Percentiles rank a stretch among this genome's conserved stretches.
Evolutionary conservation across 2,888 invertebrate species (phyloP).

Genomic region (Latrodectus elegans): DNA sequence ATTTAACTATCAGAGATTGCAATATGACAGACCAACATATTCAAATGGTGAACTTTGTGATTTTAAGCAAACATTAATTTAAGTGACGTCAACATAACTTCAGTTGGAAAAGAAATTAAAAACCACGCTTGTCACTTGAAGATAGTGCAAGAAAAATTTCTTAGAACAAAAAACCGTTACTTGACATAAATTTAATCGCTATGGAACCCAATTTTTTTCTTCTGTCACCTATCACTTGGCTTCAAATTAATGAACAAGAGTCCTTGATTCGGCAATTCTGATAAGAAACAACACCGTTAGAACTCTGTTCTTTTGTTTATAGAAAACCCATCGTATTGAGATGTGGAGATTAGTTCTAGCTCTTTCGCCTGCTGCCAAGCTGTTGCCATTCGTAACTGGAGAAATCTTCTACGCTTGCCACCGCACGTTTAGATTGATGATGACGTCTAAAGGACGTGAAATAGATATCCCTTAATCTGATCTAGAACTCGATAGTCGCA

Average conservation of each 20-base stretch:
- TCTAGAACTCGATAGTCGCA: conserved; percentile 54
- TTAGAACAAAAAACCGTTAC: neutral
- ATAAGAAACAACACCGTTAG: conserved; percentile 24
- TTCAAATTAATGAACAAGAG: conserved; percentile 47
- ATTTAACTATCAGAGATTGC: too few species aligned
- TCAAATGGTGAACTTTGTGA: too few species aligned
- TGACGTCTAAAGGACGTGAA: conserved; percentile 35
- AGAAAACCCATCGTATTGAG: neutral
- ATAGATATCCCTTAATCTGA: conserved; percentile 62
- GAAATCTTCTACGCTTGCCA: conserved; percentile 45
- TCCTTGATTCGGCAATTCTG: conserved; percentile 36
- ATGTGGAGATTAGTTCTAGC: neutral
- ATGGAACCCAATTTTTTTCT: conserved; percentile 14
- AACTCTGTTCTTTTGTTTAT: conserved; percentile 39
- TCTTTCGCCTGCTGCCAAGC: neutral
- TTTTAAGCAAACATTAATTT: too few species aligned
- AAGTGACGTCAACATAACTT: too few species aligned
- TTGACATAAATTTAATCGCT: neutral
- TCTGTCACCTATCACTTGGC: conserved; percentile 4
- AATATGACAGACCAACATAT: too few species aligned
- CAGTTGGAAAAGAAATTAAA: too few species aligned
- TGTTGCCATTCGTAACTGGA: conserved; percentile 31
- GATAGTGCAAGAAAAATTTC: too few species aligned
- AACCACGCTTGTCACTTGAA: too few species aligned
- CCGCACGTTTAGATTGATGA: conserved; percentile 51